Evolutionary conservation across 2,888 invertebrate genomes (phyloP), one percentile per base, ranked within the genome.

Genomic region (Gortyna flavago): DNA sequence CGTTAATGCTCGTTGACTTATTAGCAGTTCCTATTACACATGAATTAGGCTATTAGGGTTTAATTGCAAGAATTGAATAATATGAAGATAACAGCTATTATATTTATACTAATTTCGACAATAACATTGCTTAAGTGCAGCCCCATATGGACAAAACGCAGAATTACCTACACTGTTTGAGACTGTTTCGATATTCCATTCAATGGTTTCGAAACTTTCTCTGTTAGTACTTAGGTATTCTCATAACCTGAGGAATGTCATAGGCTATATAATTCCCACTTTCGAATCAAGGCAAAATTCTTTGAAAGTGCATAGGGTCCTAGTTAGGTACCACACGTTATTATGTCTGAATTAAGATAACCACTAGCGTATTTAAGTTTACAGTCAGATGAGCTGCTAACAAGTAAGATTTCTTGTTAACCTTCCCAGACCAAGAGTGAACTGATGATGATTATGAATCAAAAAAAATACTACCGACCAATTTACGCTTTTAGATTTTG

Each of bases 141-240:
- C n/a, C 32, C 21, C 21, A 2, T 44, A 35, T 25, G n/a, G 75
- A 59, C 16, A 61, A 59, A 51, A 69, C 9, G 32, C 51, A 70
- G 57, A 81, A 72, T 72, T 62, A n/a, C n/a, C n/a, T n/a, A 51
- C 38, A 68, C 51, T 74, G 68, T 78, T 77, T 77, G 67, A 35
- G 44, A 65, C 38, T 79, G 72, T 80, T 79, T 80, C 76, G 72
- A 76, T 75, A 76, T 70, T 84, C 54, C 75, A 79, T 80, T 77
- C 79, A 75, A 72, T 79, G 62, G 74, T 82, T 75, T 79, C 80
- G 69, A 82, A 84, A 87, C 87, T 87, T 89, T 89, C 87, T 79
- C 86, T 81, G 79, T 83, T 80, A 66, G 66, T 74, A n/a, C n/a
- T n/a, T n/a, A 80, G n/a, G 32, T 83, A 88, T 86, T 87, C 79